Evolutionary conservation across 2,113 vertebrate species (phyloP), one percentile per base, ranked within the genome.

Genomic region (Dolichallabes microphthalmus): DNA sequence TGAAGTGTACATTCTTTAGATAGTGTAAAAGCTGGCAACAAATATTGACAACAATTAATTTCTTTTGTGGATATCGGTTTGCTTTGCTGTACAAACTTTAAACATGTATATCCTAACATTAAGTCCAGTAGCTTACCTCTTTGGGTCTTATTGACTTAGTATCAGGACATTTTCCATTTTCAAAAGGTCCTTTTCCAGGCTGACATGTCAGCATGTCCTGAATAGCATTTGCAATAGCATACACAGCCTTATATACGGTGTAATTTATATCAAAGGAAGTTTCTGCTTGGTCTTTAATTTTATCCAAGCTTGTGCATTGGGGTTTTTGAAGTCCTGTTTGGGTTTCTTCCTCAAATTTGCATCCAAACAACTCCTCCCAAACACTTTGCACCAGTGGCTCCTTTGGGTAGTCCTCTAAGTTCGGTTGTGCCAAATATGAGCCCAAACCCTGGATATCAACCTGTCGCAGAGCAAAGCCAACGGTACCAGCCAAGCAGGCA

Each of bases 321-420:
- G 82, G 32, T 15, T 50, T 78, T 53, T 52, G 4, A 39, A 53
- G 35, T 55, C 55, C 61, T 20, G 82, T 39, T 32, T 74, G 73
- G 22, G 58, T 61, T 19, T 85, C n/a, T 19, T 78, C 30, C 15
- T 32, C 76, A 27, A 92, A 73, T 17, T 89, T 90, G 81, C 93
- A 93, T n/a, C 86, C 85, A 89, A 93, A 93, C n/a, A 92, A 35
- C 12, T 86, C 79, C 83, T 93, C 92, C 93, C 92, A 94, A 13
- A 94, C 88, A 80, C 91, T 87, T 30, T 66, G 86, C 30, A 91
- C 66, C 27, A 94, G 91, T 0, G 87, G 87, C 32, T 94, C 90
- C 20, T 87, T 84, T 5, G 84, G 82, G 5, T 84, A 55, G 45
- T 74, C 58, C 8, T 66, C 78, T n/a, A 90, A 82, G 57, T 88